A percentile compares a stretch with the other conserved stretches of the same genome.
Evolutionary conservation across 2,888 invertebrate species (phyloP).

Genomic region (Yponomeuta plumbellus): DNA sequence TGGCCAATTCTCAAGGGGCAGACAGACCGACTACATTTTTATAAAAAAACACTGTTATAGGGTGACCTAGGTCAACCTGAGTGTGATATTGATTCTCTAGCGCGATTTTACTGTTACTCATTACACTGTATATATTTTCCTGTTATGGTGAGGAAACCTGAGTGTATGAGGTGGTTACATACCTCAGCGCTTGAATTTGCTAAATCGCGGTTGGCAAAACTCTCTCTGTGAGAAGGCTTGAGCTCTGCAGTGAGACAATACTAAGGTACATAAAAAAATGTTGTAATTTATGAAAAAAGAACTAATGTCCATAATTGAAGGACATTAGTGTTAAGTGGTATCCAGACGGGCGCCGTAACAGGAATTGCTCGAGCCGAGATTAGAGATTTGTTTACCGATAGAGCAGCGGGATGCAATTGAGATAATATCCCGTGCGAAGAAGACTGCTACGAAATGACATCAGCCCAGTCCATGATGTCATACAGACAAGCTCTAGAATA

Average conservation of each 20-base stretch:
- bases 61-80: conserved; percentile 21
- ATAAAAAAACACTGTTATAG: conserved; percentile 29
- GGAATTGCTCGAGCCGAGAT: not conserved
- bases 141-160: no score
- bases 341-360: not conserved
- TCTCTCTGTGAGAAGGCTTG: no score
- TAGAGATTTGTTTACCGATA: conserved; percentile 26
- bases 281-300: no score
- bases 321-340: not conserved
- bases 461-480: conserved; percentile 41
- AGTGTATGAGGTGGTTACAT: no score
- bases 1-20: not conserved
- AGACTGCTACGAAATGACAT: conserved; percentile 39
- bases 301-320: not conserved
- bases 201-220: no score
- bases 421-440: conserved; percentile 39
- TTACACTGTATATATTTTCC: no score
- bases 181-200: no score
- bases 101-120: no score
- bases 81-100: conserved; percentile 12
- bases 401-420: conserved; percentile 37
- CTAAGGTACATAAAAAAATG: no score
- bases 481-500: conserved; percentile 4
- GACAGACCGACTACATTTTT: not conserved
- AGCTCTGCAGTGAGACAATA: no score